Evolutionary conservation across 2,888 invertebrate genomes (phyloP).

Genomic region (Bembecia ichneumoniformis): DNA sequence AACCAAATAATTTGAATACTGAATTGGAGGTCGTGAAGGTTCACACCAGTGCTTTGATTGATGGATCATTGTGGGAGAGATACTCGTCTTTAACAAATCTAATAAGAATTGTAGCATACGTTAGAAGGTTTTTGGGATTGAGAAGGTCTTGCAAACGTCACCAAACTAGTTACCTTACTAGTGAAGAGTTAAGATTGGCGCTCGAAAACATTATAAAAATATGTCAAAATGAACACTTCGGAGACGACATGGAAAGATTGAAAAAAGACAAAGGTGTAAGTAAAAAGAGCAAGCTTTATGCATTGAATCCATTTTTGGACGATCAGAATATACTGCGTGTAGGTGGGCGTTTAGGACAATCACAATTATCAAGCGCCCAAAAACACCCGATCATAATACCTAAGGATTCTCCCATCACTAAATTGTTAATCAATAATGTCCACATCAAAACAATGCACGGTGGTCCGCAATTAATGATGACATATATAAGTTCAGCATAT

Average conservation of each 20-base stretch:
- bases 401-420: slow-evolving; percentile 5
- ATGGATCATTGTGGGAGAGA: slow-evolving; percentile 7
- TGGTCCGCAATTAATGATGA: slow-evolving; percentile 5
- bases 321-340: slow-evolving; percentile 12
- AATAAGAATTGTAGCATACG: slow-evolving; percentile 9
- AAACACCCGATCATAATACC: slow-evolving; percentile 19
- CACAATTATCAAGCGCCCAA: slow-evolving; percentile 5
- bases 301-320: slow-evolving; percentile 13
- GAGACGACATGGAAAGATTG: slow-evolving; percentile 4
- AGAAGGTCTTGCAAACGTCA: background rate
- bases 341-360: slow-evolving; percentile 14
- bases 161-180: no score
- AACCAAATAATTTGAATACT: background rate
- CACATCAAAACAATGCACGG: slow-evolving; percentile 10
- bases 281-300: background rate
- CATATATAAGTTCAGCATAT: slow-evolving; percentile 4
- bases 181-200: slow-evolving; percentile 5
- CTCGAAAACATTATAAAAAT: slow-evolving; percentile 7
- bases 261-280: slow-evolving; percentile 2
- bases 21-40: slow-evolving; percentile 4
- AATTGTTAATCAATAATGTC: slow-evolving; percentile 10
- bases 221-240: slow-evolving; percentile 6
- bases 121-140: slow-evolving; percentile 3
- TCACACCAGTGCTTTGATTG: background rate
- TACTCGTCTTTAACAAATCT: slow-evolving; percentile 10